A percentile compares a stretch with the other conserved stretches of the same genome.
These are phyloP conservation scores for Malurus splendens DNA, from an alignment of 2,797 vertebrate species.

Conservation along the genomic window DNA sequence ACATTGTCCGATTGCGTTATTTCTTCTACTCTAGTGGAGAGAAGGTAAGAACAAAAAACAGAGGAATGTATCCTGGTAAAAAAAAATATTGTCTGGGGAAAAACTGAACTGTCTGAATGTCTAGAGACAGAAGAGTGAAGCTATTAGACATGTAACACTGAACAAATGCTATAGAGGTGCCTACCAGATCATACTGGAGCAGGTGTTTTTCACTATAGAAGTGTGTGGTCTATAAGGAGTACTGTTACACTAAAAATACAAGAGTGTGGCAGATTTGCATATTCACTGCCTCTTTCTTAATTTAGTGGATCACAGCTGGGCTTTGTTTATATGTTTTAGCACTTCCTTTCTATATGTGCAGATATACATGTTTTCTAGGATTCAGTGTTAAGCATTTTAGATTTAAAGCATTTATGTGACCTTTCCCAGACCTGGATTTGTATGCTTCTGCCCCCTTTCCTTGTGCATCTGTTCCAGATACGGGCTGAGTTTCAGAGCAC, in stretches of 20 bases:
- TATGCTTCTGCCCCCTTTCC: neutral
- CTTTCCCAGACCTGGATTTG: neutral
- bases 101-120: neutral
- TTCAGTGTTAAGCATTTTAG: neutral
- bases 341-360: neutral
- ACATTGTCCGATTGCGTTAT: constrained; percentile 96
- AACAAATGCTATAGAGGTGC: neutral
- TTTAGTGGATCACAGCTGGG: neutral
- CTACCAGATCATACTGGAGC: neutral
- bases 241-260: neutral
- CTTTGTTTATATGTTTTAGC: neutral
- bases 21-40: constrained; percentile 99
- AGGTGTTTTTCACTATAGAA: neutral
- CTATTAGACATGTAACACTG: fast-evolving
- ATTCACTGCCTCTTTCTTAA: neutral
- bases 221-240: neutral
- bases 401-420: neutral
- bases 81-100: neutral
- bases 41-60: constrained; percentile 78
- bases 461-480: neutral
- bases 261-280: neutral
- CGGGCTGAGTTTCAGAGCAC: neutral
- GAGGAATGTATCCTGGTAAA: neutral
- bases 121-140: neutral
- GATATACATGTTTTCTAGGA: neutral